These are phyloP conservation scores for Scartelaos histophorus DNA, from an alignment of 2,113 vertebrate species.

Conservation along the genomic window DNA sequence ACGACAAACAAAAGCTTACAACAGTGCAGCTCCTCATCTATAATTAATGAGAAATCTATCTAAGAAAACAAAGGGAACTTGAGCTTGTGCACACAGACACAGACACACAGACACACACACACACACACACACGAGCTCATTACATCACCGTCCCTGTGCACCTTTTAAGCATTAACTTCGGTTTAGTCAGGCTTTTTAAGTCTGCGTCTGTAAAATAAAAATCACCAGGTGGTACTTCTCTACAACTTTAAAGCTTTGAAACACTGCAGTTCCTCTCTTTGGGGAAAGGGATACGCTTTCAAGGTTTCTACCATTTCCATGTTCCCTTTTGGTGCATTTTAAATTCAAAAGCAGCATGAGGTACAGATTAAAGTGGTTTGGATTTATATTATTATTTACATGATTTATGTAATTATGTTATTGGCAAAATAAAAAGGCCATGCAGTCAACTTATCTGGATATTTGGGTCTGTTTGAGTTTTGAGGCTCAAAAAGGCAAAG, in stretches of 20 bases:
- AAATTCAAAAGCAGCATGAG: background rate
- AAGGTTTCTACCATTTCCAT: background rate
- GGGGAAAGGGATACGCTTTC: background rate
- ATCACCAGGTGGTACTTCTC: background rate
- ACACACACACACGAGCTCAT: conserved; percentile 11
- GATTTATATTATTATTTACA: no score
- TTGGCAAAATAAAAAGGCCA: no score
- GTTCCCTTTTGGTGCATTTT: background rate
- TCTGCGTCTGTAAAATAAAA: conserved; percentile 10
- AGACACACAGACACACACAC: conserved; percentile 3
- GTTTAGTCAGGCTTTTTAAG: conserved; percentile 8
- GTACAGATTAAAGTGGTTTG: background rate
- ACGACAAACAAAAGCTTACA: conserved; percentile 8
- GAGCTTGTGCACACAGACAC: conserved; percentile 23
- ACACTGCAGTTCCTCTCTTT: background rate
- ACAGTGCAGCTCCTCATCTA: conserved; percentile 32
- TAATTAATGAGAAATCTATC: conserved; percentile 59
- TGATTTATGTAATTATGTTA: no score
- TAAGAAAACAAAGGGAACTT: conserved; percentile 48
- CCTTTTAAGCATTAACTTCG: conserved; percentile 2
- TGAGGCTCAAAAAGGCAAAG: no score
- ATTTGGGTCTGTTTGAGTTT: no score
- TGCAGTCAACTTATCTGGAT: no score
- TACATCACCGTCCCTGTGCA: conserved; percentile 19
- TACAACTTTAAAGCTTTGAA: background rate